Evolutionary conservation across 2,797 vertebrate genomes (phyloP), one percentile per base, ranked within the genome.

Genomic region (Tachyglossus aculeatus): DNA sequence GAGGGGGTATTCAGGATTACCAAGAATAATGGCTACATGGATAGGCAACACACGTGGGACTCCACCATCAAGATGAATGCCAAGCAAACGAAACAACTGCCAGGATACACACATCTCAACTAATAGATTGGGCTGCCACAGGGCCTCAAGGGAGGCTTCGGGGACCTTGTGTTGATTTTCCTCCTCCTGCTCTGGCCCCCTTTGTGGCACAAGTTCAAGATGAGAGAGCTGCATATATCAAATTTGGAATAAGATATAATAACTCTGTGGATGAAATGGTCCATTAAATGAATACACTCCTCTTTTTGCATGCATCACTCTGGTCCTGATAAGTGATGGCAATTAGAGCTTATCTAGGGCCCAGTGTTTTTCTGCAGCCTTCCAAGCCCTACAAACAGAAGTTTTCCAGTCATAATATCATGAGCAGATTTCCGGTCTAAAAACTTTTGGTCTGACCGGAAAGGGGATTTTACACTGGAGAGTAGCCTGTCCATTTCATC

Each of bases 261-360:
- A 56, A 10, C 19, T 18, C 31, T 72, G 41, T 44, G 4, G 25
- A 9, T 50, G 24, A 22, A 71, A 67, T 54, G 45, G 34, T 66
- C 61, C 56, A 24, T 62, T 16, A 52, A 56, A 73, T 79, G 32
- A 36, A 31, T 29, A 52, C 47, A 44, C 51, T 47, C 39, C 53
- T 72, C 63, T 51, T 40, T 67, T 62, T 33, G 19, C 27, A 67
- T 9, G n/a, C 6, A 45, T n/a, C n/a, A n/a, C n/a, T n/a, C n/a
- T n/a, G n/a, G 57, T 24, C 34, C 29, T 50, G 36, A 75, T 48
- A 27, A 67, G 21, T 13, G 31, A 53, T 10, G 0, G 7, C 58
- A 71, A 70, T 16, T 16, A n/a, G 1, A 0, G 12, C 39, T 56
- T 56, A 43, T 39, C 24, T 80, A 22, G 54, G 18, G 37, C 21